Evolutionary conservation across 2,888 invertebrate genomes (phyloP).

Genomic region (Aelia acuminata): DNA sequence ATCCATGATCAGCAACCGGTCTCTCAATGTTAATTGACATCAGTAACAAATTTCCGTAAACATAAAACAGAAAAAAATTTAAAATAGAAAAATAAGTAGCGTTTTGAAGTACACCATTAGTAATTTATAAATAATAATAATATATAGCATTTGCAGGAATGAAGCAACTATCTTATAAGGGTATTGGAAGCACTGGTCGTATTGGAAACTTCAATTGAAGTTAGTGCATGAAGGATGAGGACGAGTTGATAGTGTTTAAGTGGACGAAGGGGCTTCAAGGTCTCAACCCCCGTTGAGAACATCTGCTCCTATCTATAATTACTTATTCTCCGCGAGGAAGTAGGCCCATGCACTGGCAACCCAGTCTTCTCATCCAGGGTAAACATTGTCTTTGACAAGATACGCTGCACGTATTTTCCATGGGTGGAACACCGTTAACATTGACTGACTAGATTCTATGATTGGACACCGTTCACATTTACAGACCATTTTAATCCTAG

Average conservation of each 20-base stretch:
- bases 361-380: background rate
- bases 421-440: background rate
- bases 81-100: no score
- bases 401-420: background rate
- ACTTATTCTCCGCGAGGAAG: slow-evolving; percentile 56
- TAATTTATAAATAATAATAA: no score
- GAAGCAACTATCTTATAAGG: background rate
- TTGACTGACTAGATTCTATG: background rate
- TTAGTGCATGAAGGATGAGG: slow-evolving; percentile 48
- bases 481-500: background rate
- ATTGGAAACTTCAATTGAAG: slow-evolving; percentile 37
- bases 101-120: no score
- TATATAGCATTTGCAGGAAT: no score
- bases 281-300: slow-evolving; percentile 50
- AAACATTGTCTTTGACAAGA: slow-evolving; percentile 2
- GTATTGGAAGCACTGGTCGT: background rate
- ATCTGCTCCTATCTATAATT: slow-evolving; percentile 57
- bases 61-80: no score
- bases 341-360: slow-evolving; percentile 38
- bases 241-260: slow-evolving; percentile 51
- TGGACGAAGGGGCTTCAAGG: slow-evolving; percentile 41
- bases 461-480: no score
- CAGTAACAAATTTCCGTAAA: no score
- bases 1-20: no score
- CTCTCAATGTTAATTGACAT: no score